Base-by-base conservation (phyloP, 2,113 vertebrate species). In the Trachemys scripta region DNA sequence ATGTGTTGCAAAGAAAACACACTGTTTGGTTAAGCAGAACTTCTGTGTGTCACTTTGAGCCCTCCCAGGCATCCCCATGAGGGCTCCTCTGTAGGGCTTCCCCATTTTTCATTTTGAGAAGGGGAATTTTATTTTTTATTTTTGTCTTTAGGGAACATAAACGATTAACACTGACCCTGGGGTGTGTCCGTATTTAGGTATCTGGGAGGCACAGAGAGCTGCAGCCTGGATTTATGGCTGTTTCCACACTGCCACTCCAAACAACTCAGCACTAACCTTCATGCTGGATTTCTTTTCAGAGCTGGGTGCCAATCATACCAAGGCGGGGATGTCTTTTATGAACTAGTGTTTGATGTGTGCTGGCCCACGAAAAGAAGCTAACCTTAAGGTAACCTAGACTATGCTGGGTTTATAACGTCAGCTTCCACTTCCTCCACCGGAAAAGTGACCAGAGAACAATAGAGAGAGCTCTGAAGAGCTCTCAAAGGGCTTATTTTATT, bases 91-190 rank as follows among this genome's bases (percentile, higher is more conserved):
- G 29, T 56, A 17, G 78, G 86, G 80, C 25, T 79, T 27, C 49
- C 89, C 80, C 29, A 51, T 94, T 90, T 81, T 85, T 51, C 45
- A 80, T 35, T 35, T 22, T 69, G 75, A 69, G 38, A 24, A n/a
- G 82, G 24, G 38, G 19, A 50, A 47, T 85, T 50, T n/a, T 50
- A 19, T 85, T 82, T 80, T 69, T 6, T 13, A 16, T 17, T 35
- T 85, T 80, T 83, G 59, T 53, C 69, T n/a, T 88, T 90, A 93
- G 42, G 80, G 88, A 80, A 82, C 85, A 49, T n/a, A 69, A 80
- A 45, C 4, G 35, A 56, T 47, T 84, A 54, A 6, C 27, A 8
- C 35, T 42, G 78, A 4, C 51, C 16, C 50, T 27, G 45, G 53
- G 7, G 84, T 78, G 3, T 31, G 5, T n/a, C 75, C 75, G 88